Base-by-base conservation (phyloP, 2,888 invertebrate genomes). In the Spodoptera picta region DNA sequence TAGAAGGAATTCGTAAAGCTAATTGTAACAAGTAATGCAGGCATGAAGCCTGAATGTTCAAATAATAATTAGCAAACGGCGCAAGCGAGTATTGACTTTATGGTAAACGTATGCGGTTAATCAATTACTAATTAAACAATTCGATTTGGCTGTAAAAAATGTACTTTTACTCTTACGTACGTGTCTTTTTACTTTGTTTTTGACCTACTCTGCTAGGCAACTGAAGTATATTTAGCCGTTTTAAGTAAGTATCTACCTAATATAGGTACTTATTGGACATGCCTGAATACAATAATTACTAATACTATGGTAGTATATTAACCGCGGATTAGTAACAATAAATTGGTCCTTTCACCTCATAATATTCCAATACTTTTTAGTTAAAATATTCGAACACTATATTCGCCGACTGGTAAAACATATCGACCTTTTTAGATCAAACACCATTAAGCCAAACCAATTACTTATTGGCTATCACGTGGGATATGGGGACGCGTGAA, bases 61-160 rank as follows among this genome's bases (percentile, higher is more conserved):
- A 57, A 53, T 66, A 52, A 44, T 44, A 11, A 56, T 41, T 50
- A 41, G 43, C 7, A 50, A 44, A 60, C 47, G 23, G 19, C 36
- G 14, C 11, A 5, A 27, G 56, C 11, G 59, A 60, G 2, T 54
- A 36, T 55, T 42, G 43, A 51, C 19, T 53, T 48, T 53, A 45
- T 41, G 55, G 31, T 58, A 27, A 47, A 45, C 42, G 57, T 60
- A 50, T 27, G 49, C 46, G 63, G 58, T 49, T 51, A 41, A 50
- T 57, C 24, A 47, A 55, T 42, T 48, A 59, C 49, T 58, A 64
- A 49, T 63, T 57, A 65, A 42, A 48, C 48, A 50, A 65, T 71
- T 71, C 46, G 64, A 47, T 65, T 54, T 47, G 49, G 54, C 49
- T 14, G 27, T 58, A 43, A 36, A 36, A 14, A 46, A 10, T 54